Base-by-base conservation (phyloP, 2,797 vertebrate genomes). In the Muscicapa comitata region DNA sequence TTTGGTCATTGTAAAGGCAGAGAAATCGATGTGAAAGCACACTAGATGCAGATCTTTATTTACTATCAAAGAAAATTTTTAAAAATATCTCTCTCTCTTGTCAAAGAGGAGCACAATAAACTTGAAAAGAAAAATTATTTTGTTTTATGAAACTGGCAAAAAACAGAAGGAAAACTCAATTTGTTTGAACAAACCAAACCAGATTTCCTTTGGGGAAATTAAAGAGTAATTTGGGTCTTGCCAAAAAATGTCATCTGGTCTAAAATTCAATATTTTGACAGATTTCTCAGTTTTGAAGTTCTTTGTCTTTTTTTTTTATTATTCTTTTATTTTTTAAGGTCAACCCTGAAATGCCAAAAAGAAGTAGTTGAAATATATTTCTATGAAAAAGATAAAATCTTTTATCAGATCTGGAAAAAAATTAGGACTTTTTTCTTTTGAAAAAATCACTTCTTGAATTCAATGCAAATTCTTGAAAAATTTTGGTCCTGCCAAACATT, bases 231-330 rank as follows among this genome's bases (percentile, higher is more conserved):
- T 93, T 94, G 82, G 25, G 31, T 73, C 55, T 90, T 82, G 21
- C 51, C 57, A 21, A 88, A 88, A 92, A 94, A 54, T 55, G 6
- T 93, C 40, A 71, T 96, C 76, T 93, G 72, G 33, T 65, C 57
- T 83, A 88, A 90, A 83, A 91, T 67, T 74, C 48, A 94, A 71
- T 91, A 95, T 93, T 95, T 95, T 87, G 54, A 58, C 25, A 48
- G 42, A 24, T 62, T 91, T 35, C 33, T 86, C 21, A 25, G 4
- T 86, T 93, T 94, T 10, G 1, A 74, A 71, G n/a, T 54, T 43
- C 54, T 89, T 87, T 63, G 4, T 24, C 15, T 42, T 20, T 45
- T 16, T 16, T 43, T 24, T 11, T 16, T 63, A 16, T 28, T 13
- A 14, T 24, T 33, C 1, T 7, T 51, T 16, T 5, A 0, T 8